These are phyloP conservation scores for Drosophila fungiperda DNA, from an alignment of 2,888 invertebrate genomes.

Conservation along the genomic window DNA sequence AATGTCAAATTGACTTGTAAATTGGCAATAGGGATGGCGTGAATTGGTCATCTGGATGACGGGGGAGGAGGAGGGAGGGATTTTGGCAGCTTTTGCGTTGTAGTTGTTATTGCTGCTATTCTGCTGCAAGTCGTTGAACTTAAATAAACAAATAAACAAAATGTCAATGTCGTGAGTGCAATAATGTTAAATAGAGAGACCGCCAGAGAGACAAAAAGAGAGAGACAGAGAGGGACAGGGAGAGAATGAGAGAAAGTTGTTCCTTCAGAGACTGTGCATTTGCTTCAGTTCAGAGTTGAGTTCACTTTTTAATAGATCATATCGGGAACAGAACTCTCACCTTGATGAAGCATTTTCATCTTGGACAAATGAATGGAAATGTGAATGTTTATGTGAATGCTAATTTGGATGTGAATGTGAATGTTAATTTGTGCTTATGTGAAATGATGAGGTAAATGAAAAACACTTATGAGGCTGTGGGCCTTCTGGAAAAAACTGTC, in stretches of 20 bases:
- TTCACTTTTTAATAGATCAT: not conserved
- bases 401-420: not conserved
- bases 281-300: conserved; percentile 5
- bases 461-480: conserved; percentile 20
- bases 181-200: conserved; percentile 6
- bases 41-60: not conserved
- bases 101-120: conserved; percentile 22
- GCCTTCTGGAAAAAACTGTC: conserved; percentile 20
- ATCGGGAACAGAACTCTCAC: not conserved
- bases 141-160: conserved; percentile 29
- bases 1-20: conserved; percentile 1
- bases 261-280: not conserved
- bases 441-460: not conserved
- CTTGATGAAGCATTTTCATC: conserved; percentile 2
- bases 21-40: conserved; percentile 8
- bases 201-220: not conserved
- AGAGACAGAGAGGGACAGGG: not conserved
- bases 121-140: conserved; percentile 47
- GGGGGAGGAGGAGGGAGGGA: not conserved
- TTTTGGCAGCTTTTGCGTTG: conserved; percentile 41
- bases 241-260: not conserved
- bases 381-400: not conserved
- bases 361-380: conserved; percentile 6
- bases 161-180: conserved; percentile 28
- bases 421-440: not conserved